Conservation (phyloP, 2,888 invertebrate species). For the Melieria omissa region DNA sequence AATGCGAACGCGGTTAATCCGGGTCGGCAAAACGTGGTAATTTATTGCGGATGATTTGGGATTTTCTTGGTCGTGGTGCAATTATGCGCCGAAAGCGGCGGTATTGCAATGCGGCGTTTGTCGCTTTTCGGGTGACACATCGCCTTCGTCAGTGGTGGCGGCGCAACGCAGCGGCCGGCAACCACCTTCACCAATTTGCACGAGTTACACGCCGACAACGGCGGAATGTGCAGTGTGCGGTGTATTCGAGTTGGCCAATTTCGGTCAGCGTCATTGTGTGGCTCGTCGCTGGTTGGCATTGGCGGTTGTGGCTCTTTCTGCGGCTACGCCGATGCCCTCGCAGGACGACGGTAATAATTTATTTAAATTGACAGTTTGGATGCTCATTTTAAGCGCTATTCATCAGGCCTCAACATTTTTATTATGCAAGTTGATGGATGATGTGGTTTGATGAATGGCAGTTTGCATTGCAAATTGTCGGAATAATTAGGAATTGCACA, state of each 20-base stretch:
- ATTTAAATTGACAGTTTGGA: slow-evolving; percentile 64
- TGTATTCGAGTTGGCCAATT: background rate
- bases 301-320: background rate
- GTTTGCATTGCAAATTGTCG: slow-evolving; percentile 46
- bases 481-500: slow-evolving; percentile 42
- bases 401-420: slow-evolving; percentile 61
- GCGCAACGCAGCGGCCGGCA: background rate
- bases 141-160: background rate
- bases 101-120: background rate
- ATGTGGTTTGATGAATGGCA: slow-evolving; percentile 56
- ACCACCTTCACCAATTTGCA: slow-evolving; percentile 30
- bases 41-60: slow-evolving; percentile 46
- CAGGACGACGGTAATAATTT: slow-evolving; percentile 56
- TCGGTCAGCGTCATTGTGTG: background rate
- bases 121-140: slow-evolving; percentile 11
- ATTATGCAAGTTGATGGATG: slow-evolving; percentile 64
- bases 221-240: background rate
- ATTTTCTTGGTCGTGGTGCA: slow-evolving; percentile 30
- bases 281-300: background rate
- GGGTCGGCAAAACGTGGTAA: slow-evolving; percentile 42
- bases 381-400: slow-evolving; percentile 64
- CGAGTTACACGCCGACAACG: background rate
- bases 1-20: slow-evolving; percentile 32
- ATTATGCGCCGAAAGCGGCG: slow-evolving; percentile 34
- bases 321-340: slow-evolving; percentile 10